These are phyloP conservation scores for Eurytoma californica DNA, from an alignment of 2,888 invertebrate species.

Conservation along the genomic window DNA sequence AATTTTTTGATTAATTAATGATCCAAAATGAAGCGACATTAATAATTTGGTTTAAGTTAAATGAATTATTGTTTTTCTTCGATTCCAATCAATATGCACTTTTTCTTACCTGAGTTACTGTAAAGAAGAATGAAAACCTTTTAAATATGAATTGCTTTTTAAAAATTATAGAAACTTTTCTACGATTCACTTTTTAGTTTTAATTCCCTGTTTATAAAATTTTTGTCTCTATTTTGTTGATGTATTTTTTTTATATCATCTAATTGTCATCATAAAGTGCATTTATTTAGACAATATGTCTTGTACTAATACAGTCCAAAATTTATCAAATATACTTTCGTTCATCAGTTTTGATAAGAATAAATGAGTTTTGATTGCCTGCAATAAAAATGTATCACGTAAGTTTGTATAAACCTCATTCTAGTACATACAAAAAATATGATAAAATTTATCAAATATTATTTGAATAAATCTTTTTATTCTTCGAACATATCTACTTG, in stretches of 20 bases:
- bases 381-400: background rate
- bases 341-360: constrained; percentile 20
- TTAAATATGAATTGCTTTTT: background rate
- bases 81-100: too few species aligned
- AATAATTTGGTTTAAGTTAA: too few species aligned
- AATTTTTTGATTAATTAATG: too few species aligned
- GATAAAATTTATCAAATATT: background rate
- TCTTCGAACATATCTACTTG: background rate
- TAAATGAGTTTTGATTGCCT: constrained; percentile 18
- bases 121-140: background rate
- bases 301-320: constrained; percentile 1
- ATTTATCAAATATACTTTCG: constrained; percentile 22
- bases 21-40: too few species aligned
- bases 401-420: background rate
- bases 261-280: constrained; percentile 7
- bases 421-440: background rate
- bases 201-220: constrained; percentile 4
- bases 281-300: background rate
- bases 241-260: constrained; percentile 1
- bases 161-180: background rate
- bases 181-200: background rate
- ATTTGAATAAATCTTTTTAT: background rate
- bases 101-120: constrained; percentile 18
- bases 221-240: constrained; percentile 14
- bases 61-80: too few species aligned